Conservation (phyloP, 2,888 invertebrate genomes). For the Euspilapteryx auroguttella region DNA sequence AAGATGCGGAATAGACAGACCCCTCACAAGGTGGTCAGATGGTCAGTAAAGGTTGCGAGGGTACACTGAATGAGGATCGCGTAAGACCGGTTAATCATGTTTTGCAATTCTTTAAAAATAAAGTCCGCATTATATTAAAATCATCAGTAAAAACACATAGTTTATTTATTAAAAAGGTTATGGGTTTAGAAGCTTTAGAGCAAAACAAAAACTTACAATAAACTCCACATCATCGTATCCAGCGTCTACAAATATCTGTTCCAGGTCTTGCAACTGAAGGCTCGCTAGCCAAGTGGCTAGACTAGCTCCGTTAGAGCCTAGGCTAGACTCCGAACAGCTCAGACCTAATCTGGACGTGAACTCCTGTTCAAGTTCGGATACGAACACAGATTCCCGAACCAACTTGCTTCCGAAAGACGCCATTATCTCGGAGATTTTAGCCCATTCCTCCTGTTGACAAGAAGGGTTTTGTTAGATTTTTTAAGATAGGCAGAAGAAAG, state of each 20-base stretch:
- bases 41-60: no score
- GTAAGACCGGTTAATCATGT: no score
- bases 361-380: conserved; percentile 77
- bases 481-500: no score
- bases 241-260: conserved; percentile 78
- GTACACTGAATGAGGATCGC: no score
- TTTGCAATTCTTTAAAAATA: no score
- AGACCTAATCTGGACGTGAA: conserved; percentile 73
- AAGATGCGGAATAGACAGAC: no score
- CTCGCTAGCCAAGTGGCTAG: conserved; percentile 80
- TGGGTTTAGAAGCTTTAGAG: no score
- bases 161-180: no score
- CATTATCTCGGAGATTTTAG: conserved; percentile 94
- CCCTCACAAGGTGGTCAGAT: no score
- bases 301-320: conserved; percentile 63
- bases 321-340: conserved; percentile 54
- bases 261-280: conserved; percentile 80
- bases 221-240: conserved; percentile 93
- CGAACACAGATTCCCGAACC: conserved; percentile 76
- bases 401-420: conserved; percentile 89
- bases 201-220: conserved; percentile 69
- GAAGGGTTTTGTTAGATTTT: no score
- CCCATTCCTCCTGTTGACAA: conserved; percentile 84
- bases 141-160: no score
- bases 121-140: no score